These are phyloP conservation scores for Montipora capitata DNA, from an alignment of 92 coral and sea anemone genomes.

Conservation along the genomic window DNA sequence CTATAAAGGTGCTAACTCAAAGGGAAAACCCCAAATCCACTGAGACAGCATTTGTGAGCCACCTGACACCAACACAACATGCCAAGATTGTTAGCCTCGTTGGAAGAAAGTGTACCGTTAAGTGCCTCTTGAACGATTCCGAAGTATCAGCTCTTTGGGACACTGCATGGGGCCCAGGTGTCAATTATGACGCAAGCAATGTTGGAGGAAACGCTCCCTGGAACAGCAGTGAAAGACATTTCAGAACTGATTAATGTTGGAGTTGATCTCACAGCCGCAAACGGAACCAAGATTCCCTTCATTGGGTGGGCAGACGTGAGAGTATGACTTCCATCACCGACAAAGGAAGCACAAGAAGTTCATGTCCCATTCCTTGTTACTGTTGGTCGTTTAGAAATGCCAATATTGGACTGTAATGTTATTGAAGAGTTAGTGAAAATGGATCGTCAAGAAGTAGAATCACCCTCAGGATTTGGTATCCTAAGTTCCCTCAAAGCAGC, in stretches of 20 bases:
- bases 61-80: constrained; percentile 60
- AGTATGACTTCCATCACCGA: too few relatives aligned
- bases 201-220: constrained; percentile 46
- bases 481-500: too few relatives aligned
- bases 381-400: too few relatives aligned
- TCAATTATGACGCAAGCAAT: not conserved
- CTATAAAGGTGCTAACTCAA: constrained; percentile 40
- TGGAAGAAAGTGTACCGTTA: not conserved
- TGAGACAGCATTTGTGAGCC: constrained; percentile 57
- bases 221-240: constrained; percentile 10
- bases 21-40: not conserved
- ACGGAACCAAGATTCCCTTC: constrained; percentile 21
- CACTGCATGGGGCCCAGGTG: constrained; percentile 59
- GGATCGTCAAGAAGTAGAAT: too few relatives aligned
- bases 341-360: too few relatives aligned
- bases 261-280: constrained; percentile 37
- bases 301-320: too few relatives aligned
- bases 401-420: too few relatives aligned
- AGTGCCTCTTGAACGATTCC: constrained; percentile 46
- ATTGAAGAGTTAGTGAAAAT: too few relatives aligned
- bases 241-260: constrained; percentile 41
- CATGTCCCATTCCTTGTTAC: too few relatives aligned
- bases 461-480: too few relatives aligned
- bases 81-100: constrained; percentile 48
- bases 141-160: constrained; percentile 46